Evolutionary conservation across 1,140 invertebrate species (phyloP).

Genomic region (Andrena cerasifolii): DNA sequence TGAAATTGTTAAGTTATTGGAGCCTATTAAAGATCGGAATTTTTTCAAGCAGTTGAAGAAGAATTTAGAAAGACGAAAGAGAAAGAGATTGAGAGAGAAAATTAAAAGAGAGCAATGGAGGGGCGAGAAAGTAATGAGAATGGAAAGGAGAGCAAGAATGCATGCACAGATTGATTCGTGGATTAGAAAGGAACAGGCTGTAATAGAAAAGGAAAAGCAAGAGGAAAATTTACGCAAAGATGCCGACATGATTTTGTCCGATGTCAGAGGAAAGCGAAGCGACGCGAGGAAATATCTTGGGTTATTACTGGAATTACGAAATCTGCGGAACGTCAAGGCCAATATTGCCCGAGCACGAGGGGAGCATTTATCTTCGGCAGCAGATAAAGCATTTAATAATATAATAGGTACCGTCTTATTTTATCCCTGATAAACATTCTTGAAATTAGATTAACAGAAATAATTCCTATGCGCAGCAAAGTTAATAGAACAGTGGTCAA

Average conservation of each 20-base stretch:
- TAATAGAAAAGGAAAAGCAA: slow-evolving; percentile 85
- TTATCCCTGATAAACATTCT: slow-evolving; percentile 1
- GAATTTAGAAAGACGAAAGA: slow-evolving; percentile 81
- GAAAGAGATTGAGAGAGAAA: slow-evolving; percentile 83
- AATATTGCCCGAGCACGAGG: slow-evolving; percentile 85
- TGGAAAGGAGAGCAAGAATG: slow-evolving; percentile 77
- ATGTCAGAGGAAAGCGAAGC: slow-evolving; percentile 86
- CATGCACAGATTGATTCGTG: slow-evolving; percentile 84
- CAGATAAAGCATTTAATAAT: slow-evolving; percentile 78
- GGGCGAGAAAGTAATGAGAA: slow-evolving; percentile 75
- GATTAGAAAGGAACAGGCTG: slow-evolving; percentile 84
- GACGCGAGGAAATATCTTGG: slow-evolving; percentile 86
- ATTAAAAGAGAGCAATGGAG: slow-evolving; percentile 78
- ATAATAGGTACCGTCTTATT: slow-evolving; percentile 71
- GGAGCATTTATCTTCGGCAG: slow-evolving; percentile 80
- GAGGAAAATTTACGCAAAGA: slow-evolving; percentile 86
- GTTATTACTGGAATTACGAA: slow-evolving; percentile 85
- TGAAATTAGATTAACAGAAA: slow-evolving; percentile 25
- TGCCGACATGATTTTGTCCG: slow-evolving; percentile 87
- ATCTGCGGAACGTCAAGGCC: slow-evolving; percentile 84
- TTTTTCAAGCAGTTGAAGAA: slow-evolving; percentile 80
- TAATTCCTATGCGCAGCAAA: slow-evolving; percentile 66
- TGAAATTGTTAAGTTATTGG: slow-evolving; percentile 78
- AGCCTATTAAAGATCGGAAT: slow-evolving; percentile 76
- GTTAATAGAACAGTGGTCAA: slow-evolving; percentile 75